These are phyloP conservation scores for Toxostoma redivivum DNA, from an alignment of 2,113 vertebrate species.

Conservation along the genomic window DNA sequence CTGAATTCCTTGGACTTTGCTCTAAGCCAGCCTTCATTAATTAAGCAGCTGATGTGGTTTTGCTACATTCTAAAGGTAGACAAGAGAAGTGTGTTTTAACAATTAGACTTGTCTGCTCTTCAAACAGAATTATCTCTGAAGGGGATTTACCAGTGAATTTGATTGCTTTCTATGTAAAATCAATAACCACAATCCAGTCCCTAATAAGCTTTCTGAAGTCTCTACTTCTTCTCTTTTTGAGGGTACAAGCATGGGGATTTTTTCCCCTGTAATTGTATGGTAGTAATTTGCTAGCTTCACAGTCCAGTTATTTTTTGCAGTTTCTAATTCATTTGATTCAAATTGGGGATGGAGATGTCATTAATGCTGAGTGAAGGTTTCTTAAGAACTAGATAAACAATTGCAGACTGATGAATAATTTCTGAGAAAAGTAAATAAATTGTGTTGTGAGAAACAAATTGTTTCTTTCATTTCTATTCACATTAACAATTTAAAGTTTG, in stretches of 20 bases:
- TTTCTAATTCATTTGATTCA: background rate
- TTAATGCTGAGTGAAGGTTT: background rate
- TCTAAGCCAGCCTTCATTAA: background rate
- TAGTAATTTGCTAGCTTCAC: background rate
- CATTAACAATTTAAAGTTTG: background rate
- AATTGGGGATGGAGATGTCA: background rate
- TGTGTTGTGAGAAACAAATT: background rate
- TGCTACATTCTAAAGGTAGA: background rate
- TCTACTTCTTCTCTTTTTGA: background rate
- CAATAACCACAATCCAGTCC: background rate
- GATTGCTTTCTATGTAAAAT: slow-evolving; percentile 35
- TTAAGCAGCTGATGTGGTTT: background rate
- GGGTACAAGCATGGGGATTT: background rate
- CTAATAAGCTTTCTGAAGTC: background rate
- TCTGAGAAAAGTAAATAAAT: background rate
- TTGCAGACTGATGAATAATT: background rate
- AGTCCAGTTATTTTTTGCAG: background rate
- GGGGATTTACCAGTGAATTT: slow-evolving; percentile 5
- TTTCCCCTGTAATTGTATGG: background rate
- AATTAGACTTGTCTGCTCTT: background rate
- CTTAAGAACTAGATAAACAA: background rate
- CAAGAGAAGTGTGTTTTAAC: background rate
- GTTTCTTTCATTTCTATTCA: slow-evolving; percentile 21
- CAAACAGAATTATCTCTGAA: slow-evolving; percentile 16
- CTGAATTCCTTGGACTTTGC: background rate